Evolutionary conservation across 2,113 vertebrate species (phyloP), one percentile per base, ranked within the genome.

Genomic region (Indicator maculatus): DNA sequence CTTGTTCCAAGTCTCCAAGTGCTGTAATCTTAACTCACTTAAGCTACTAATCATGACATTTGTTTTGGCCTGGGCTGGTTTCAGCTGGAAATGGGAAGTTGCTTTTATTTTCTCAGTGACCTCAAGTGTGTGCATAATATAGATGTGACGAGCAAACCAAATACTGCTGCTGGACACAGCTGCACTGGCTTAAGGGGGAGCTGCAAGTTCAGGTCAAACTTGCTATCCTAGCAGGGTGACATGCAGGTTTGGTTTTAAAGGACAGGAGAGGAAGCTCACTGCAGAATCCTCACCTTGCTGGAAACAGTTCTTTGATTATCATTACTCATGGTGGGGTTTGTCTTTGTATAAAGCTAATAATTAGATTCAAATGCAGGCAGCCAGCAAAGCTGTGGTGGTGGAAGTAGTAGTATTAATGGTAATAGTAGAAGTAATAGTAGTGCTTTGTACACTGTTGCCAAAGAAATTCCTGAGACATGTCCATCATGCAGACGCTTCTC

Each of bases 21-120:
- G 67, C 52, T 76, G 14, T 87, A 73, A 72, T 93, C 87, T 79
- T 93, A 73, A 93, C 66, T 96, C 56, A 66, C 47, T 72, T 86
- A 73, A 95, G 13, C 18, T 76, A 67, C 75, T 86, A 59, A 41
- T 79, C 55, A 30, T 66, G 60, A 19, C 38, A 50, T 30, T 91
- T 2, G 2, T 70, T 89, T 70, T 89, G 79, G 30, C 24, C 59
- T 83, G 60, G 76, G 27, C 79, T 83, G 38, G 12, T 88, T 92
- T 90, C 69, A 71, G 0, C 31, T 78, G 81, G 38, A 71, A 83
- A 73, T 6, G n/a, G 44, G 10, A 89, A 74, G 60, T 16, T 91
- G 73, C 33, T 52, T 74, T 74, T 86, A 8, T 86, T 71, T 88
- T 83, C 64, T 85, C 36, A 9, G n/a, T 58, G 64, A 16, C 73